A percentile compares a stretch with the other conserved stretches of the same genome.
Conservation (phyloP, 2,797 vertebrate species). For the Pterois miles region DNA sequence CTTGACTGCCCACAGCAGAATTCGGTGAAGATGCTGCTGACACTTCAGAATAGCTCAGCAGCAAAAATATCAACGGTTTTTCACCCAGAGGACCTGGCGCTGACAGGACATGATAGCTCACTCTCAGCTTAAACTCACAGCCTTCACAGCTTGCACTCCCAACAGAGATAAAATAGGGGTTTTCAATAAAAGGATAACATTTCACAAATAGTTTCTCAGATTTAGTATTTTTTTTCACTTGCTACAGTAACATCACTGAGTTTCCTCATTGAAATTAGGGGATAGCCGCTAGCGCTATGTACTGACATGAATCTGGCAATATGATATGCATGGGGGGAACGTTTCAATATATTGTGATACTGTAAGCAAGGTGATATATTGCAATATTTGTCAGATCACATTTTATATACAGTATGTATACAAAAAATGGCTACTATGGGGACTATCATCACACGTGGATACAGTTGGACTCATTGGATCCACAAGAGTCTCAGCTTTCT, state of each 20-base stretch:
- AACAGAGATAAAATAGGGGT: not conserved
- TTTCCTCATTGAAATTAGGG: not conserved
- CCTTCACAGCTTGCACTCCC: conserved; percentile 18
- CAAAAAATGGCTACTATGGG: too few relatives aligned
- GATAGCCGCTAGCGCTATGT: not conserved
- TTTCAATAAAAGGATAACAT: not conserved
- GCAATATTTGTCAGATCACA: too few relatives aligned
- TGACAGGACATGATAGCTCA: conserved; percentile 26
- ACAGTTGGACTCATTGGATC: too few relatives aligned
- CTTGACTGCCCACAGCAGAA: conserved; percentile 25
- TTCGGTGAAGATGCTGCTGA: not conserved
- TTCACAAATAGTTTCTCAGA: not conserved
- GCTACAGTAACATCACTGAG: not conserved
- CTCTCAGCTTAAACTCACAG: conserved; percentile 18
- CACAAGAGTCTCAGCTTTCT: too few relatives aligned
- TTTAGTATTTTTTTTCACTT: not conserved
- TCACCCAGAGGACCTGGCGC: not conserved
- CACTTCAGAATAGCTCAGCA: conserved; percentile 22
- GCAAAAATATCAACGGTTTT: conserved; percentile 31
- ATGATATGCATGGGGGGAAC: too few relatives aligned
- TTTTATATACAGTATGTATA: too few relatives aligned
- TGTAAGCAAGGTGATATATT: too few relatives aligned
- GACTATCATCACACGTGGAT: too few relatives aligned
- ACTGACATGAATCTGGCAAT: too few relatives aligned
- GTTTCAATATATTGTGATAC: too few relatives aligned